Evolutionary conservation across 1,140 invertebrate genomes (phyloP).

Genomic region (Drosophila yakuba): DNA sequence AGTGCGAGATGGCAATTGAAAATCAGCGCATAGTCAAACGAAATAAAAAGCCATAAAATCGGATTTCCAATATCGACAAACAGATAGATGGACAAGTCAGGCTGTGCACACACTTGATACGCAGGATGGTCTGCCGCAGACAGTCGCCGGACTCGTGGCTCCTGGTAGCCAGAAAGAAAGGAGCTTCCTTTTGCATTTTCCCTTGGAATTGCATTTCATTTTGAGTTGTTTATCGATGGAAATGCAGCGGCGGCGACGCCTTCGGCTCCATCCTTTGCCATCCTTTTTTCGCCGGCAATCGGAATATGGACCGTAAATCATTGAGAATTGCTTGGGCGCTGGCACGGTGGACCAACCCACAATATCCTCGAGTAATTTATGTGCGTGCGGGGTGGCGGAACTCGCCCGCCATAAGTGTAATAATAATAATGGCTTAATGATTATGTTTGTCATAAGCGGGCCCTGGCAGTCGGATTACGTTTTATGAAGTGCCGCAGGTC

Average conservation of each 20-base stretch:
- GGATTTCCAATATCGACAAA: slow-evolving; percentile 78
- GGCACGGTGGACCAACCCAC: slow-evolving; percentile 26
- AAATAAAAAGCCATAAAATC: slow-evolving; percentile 83
- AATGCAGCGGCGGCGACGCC: slow-evolving; percentile 29
- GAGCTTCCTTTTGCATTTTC: slow-evolving; percentile 48
- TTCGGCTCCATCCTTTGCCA: slow-evolving; percentile 8
- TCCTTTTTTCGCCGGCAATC: slow-evolving; percentile 14
- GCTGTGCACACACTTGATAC: slow-evolving; percentile 45
- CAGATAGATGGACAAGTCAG: slow-evolving; percentile 47
- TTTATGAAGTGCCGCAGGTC: slow-evolving; percentile 64
- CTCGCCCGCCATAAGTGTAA: slow-evolving; percentile 52
- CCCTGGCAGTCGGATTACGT: slow-evolving; percentile 42
- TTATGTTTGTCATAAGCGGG: slow-evolving; percentile 67
- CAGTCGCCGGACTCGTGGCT: slow-evolving; percentile 1
- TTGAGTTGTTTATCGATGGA: slow-evolving; percentile 76
- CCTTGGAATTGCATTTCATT: slow-evolving; percentile 72
- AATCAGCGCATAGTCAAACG: slow-evolving; percentile 78
- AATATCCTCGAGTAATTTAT: slow-evolving; percentile 64
- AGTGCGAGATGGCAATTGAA: slow-evolving; percentile 54
- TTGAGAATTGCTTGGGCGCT: slow-evolving; percentile 48
- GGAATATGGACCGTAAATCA: slow-evolving; percentile 62
- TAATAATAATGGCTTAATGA: slow-evolving; percentile 81
- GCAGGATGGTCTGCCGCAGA: slow-evolving; percentile 18
- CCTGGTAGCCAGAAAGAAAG: slow-evolving; percentile 18
- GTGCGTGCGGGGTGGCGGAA: slow-evolving; percentile 40